A percentile compares a stretch with the other conserved stretches of the same genome.
These are phyloP conservation scores for Donacobius atricapilla DNA, from an alignment of 2,113 vertebrate genomes.

Conservation along the genomic window DNA sequence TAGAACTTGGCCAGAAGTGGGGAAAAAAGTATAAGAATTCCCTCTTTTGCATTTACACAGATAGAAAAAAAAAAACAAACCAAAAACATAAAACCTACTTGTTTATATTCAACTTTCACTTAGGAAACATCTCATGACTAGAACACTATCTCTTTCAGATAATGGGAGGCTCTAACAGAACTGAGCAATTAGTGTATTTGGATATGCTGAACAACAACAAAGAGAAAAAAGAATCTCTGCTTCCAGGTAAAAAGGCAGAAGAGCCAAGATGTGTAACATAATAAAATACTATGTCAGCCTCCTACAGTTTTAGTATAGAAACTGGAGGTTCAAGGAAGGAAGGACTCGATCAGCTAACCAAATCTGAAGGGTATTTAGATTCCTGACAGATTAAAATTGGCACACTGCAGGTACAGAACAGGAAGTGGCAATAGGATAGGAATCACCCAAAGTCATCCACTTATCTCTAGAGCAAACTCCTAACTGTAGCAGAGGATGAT, in stretches of 20 bases:
- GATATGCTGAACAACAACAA: not conserved
- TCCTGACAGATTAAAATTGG: not conserved
- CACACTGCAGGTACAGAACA: not conserved
- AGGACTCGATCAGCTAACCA: not conserved
- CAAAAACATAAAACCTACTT: not conserved
- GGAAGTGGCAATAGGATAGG: not conserved
- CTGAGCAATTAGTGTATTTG: not conserved
- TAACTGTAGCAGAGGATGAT: not conserved
- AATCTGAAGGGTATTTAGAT: not conserved
- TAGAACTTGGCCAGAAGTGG: not conserved
- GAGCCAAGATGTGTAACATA: rapidly evolving
- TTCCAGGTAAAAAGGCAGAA: not conserved
- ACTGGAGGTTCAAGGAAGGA: not conserved
- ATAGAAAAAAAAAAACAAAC: not conserved
- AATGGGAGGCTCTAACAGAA: not conserved
- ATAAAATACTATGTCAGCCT: not conserved
- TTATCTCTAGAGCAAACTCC: not conserved
- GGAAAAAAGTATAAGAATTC: not conserved
- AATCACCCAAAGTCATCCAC: not conserved
- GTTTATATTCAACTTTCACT: not conserved
- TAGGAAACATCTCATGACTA: not conserved
- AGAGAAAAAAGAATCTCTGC: not conserved
- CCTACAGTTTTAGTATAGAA: not conserved
- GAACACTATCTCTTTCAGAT: not conserved
- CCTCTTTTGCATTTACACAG: not conserved